phyloP scores from a whole-genome alignment of 1,140 invertebrate species.

The Asobara japonica region DNA sequence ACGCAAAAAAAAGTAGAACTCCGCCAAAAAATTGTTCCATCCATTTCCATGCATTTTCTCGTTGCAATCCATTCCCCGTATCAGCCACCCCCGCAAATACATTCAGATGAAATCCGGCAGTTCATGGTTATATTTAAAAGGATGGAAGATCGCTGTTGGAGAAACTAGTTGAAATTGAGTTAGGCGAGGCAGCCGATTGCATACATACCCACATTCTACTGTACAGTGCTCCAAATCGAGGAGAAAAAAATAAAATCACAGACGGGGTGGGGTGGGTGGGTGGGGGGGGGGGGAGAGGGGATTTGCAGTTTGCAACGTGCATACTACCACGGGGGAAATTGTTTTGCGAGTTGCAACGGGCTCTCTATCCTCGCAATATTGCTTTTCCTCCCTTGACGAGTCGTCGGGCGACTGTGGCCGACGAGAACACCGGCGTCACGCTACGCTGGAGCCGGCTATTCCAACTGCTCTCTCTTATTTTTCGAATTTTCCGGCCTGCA shows the following conservation, averaged over 20 bases:
- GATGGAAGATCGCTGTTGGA: neutral
- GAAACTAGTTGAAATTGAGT: constrained; percentile 15
- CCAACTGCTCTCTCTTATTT: neutral
- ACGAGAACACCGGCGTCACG: constrained; percentile 7
- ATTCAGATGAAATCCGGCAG: neutral
- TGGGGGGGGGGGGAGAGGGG: neutral
- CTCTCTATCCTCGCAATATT: constrained; percentile 13
- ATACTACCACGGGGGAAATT: constrained; percentile 11
- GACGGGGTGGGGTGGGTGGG: neutral
- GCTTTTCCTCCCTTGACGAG: constrained; percentile 6
- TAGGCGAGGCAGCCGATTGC: neutral
- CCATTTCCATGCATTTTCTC: neutral
- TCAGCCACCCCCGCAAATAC: neutral
- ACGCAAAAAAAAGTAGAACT: too few relatives aligned
- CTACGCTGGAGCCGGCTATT: neutral
- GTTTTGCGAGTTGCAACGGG: neutral
- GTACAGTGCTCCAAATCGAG: neutral
- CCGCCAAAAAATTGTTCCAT: neutral
- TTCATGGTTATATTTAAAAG: constrained; percentile 8
- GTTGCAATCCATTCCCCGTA: neutral
- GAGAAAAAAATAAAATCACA: neutral
- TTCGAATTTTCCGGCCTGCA: neutral
- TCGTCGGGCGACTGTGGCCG: neutral
- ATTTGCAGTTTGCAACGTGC: neutral
- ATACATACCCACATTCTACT: neutral